phyloP scores from a whole-genome alignment of 1,140 invertebrate genomes.

The Drepana arcuata region DNA sequence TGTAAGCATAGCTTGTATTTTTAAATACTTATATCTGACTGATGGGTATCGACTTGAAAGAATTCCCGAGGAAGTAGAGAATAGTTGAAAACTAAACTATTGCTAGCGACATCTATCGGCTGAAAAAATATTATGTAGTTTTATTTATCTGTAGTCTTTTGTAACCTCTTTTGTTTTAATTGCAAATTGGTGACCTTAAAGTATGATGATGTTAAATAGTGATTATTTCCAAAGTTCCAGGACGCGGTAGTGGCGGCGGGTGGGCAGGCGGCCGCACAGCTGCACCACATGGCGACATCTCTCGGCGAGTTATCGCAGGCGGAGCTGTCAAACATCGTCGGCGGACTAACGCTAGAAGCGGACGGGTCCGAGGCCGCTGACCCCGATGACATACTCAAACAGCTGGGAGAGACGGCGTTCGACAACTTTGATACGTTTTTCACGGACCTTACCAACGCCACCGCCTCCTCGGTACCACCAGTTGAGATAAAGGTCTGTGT shows the following conservation, averaged over 20 bases:
- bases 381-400: constrained; percentile 81
- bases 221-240: too few species aligned
- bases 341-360: constrained; percentile 62
- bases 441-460: constrained; percentile 63
- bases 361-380: constrained; percentile 71
- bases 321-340: constrained; percentile 77
- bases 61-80: too few species aligned
- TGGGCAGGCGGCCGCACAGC: constrained; percentile 46
- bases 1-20: too few species aligned
- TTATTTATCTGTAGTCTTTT: too few species aligned
- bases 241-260: constrained; percentile 58
- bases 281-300: constrained; percentile 61
- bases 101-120: too few species aligned
- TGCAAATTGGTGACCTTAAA: too few species aligned
- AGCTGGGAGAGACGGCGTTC: constrained; percentile 78
- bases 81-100: too few species aligned
- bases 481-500: constrained; percentile 66
- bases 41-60: too few species aligned
- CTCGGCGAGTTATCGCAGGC: constrained; percentile 78
- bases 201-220: too few species aligned
- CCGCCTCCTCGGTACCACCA: constrained; percentile 45
- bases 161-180: too few species aligned
- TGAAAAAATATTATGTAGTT: too few species aligned
- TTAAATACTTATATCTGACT: too few species aligned
- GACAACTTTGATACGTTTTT: constrained; percentile 69